Conservation (phyloP, 2,113 vertebrate genomes). For the Rafetus swinhoei region DNA sequence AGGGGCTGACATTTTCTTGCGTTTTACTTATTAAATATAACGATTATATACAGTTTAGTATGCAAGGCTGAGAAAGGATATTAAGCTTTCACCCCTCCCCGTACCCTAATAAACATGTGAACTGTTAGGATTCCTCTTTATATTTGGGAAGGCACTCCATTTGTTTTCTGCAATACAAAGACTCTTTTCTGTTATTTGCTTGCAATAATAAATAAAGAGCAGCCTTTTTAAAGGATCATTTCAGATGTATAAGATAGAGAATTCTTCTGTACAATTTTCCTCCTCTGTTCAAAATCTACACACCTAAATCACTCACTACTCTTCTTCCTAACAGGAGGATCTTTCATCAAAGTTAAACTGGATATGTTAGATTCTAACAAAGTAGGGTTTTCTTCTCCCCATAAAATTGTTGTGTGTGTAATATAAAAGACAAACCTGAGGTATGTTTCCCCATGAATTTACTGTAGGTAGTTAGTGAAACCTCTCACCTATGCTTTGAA, state of each 20-base stretch:
- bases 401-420: background rate
- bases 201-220: background rate
- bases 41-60: constrained; percentile 40
- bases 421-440: constrained; percentile 17
- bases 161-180: background rate
- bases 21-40: constrained; percentile 76
- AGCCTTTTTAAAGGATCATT: fast-evolving
- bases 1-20: constrained; percentile 60
- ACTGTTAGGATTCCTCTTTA: background rate
- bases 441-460: constrained; percentile 23
- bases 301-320: background rate
- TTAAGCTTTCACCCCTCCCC: background rate
- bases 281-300: background rate
- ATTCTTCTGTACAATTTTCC: fast-evolving
- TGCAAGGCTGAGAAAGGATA: constrained; percentile 34
- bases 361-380: constrained; percentile 19
- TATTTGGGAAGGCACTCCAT: background rate
- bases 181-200: background rate
- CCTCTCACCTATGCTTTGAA: constrained; percentile 33
- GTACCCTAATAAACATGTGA: background rate
- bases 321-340: background rate
- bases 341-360: constrained; percentile 5
- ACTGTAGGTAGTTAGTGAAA: constrained; percentile 39
- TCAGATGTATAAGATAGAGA: background rate
- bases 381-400: background rate